These are phyloP conservation scores for Prosopocoilus inquinatus DNA, from an alignment of 2,888 invertebrate species.

Conservation along the genomic window DNA sequence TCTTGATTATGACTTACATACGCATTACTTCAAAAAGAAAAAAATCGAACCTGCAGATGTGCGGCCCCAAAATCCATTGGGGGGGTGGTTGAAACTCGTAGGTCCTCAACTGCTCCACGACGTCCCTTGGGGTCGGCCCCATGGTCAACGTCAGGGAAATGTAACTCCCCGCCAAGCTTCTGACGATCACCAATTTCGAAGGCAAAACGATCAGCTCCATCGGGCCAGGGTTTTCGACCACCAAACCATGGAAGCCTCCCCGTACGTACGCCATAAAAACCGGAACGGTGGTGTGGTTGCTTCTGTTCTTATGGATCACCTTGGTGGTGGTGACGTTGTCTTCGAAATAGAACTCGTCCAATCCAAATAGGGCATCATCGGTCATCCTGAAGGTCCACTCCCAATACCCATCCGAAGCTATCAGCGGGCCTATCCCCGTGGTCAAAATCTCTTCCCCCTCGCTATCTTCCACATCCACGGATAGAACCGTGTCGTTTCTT, in stretches of 20 bases:
- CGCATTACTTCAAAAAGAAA: no score
- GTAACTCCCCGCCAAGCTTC: slow-evolving; percentile 53
- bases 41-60: slow-evolving; percentile 47
- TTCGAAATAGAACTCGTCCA: slow-evolving; percentile 54
- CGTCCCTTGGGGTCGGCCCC: slow-evolving; percentile 54
- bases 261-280: slow-evolving; percentile 56
- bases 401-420: slow-evolving; percentile 61
- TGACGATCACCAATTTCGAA: slow-evolving; percentile 56
- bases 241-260: slow-evolving; percentile 57
- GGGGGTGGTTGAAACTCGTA: slow-evolving; percentile 36
- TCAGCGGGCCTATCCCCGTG: slow-evolving; percentile 58
- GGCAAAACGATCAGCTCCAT: slow-evolving; percentile 56
- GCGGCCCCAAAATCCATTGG: slow-evolving; percentile 51
- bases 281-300: slow-evolving; percentile 52
- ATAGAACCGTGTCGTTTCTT: slow-evolving; percentile 18
- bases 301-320: slow-evolving; percentile 52
- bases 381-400: slow-evolving; percentile 59
- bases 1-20: no score
- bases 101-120: slow-evolving; percentile 39
- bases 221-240: slow-evolving; percentile 55
- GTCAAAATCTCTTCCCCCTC: slow-evolving; percentile 50
- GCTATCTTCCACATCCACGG: slow-evolving; percentile 33
- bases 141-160: slow-evolving; percentile 53
- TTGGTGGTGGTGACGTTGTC: slow-evolving; percentile 39
- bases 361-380: slow-evolving; percentile 56